Evolutionary conservation across 2,888 invertebrate genomes (phyloP).

Genomic region (Hirudinaria manillensis): DNA sequence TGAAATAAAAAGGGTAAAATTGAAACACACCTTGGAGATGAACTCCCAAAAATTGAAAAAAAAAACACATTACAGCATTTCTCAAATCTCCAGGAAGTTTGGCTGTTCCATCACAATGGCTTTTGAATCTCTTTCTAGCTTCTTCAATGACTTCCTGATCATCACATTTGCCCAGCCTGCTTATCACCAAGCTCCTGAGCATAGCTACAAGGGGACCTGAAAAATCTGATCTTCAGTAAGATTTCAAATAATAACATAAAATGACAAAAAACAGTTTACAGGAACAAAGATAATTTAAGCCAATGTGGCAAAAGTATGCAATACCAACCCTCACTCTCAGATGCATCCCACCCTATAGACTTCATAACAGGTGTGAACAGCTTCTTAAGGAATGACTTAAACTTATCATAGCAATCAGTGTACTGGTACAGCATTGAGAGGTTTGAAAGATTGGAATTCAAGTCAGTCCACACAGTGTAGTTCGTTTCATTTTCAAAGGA

Average conservation of each 20-base stretch:
- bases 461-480: conserved; percentile 81
- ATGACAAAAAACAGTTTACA: too few species aligned
- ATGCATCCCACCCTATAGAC: conserved; percentile 78
- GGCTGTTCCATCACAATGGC: conserved; percentile 58
- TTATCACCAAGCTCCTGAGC: conserved; percentile 75
- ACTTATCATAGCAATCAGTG: conserved; percentile 68
- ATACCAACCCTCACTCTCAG: conserved; percentile 66
- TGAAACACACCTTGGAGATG: background rate
- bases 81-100: conserved; percentile 78
- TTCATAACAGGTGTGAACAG: conserved; percentile 69
- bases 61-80: conserved; percentile 59
- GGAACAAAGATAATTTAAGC: too few species aligned
- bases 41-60: background rate
- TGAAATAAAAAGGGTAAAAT: conserved; percentile 37
- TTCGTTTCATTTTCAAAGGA: conserved; percentile 79
- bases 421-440: conserved; percentile 72
- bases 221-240: background rate
- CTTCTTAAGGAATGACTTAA: conserved; percentile 69
- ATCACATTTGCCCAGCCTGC: conserved; percentile 73
- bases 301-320: too few species aligned
- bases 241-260: too few species aligned
- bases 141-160: conserved; percentile 72
- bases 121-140: conserved; percentile 66
- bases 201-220: conserved; percentile 73
- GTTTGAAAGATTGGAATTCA: conserved; percentile 65